Evolutionary conservation across 2,888 invertebrate genomes (phyloP).

Genomic region (Pachymerium ferrugineum): DNA sequence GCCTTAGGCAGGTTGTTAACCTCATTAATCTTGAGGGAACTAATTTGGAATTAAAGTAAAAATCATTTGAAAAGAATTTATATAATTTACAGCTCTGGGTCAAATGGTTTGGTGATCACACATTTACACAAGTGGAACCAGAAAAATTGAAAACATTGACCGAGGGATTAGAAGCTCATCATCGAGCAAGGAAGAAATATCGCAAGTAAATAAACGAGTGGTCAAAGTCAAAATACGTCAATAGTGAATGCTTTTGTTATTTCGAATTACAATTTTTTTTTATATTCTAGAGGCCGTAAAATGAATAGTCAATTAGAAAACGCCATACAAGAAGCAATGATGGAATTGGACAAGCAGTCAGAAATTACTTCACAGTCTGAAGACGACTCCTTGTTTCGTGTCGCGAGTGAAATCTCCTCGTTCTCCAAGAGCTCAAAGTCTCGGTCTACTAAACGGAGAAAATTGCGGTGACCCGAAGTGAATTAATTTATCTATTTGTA

Average conservation of each 20-base stretch:
- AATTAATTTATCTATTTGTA: background rate
- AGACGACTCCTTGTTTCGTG: background rate
- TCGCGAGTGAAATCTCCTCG: conserved; percentile 11
- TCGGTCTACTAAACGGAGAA: conserved; percentile 28
- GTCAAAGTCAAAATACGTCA: too few relatives aligned
- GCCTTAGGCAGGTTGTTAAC: too few relatives aligned
- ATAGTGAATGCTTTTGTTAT: too few relatives aligned
- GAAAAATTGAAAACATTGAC: conserved; percentile 70
- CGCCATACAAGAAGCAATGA: conserved; percentile 89
- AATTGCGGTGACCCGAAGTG: conserved; percentile 30
- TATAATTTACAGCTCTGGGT: conserved; percentile 57
- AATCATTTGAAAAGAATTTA: too few relatives aligned
- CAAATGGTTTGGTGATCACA: conserved; percentile 61
- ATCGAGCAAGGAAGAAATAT: conserved; percentile 77
- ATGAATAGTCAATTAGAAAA: conserved; percentile 81
- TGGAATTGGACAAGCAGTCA: conserved; percentile 61
- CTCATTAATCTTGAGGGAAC: too few relatives aligned
- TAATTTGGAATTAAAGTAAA: background rate
- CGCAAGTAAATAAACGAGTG: conserved; percentile 72
- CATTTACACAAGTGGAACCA: conserved; percentile 63
- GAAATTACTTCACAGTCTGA: conserved; percentile 28
- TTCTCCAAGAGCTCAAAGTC: conserved; percentile 28
- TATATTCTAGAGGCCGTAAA: conserved; percentile 73
- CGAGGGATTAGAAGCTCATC: conserved; percentile 84
- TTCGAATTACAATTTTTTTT: too few relatives aligned